These are phyloP conservation scores for Drosophila ambigua DNA, from an alignment of 1,140 invertebrate species.

Conservation along the genomic window DNA sequence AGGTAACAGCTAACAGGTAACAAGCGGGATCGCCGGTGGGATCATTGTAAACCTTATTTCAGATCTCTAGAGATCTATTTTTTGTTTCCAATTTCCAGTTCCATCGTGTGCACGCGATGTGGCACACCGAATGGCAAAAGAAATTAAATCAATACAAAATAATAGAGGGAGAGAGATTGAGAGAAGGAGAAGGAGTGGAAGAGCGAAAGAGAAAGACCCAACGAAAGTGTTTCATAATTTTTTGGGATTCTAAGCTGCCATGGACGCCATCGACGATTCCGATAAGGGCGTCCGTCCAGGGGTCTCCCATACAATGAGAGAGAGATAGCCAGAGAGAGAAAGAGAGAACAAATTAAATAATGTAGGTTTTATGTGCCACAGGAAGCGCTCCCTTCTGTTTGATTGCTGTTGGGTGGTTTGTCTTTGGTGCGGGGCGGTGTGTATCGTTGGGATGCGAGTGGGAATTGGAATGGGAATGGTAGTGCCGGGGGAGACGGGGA, in stretches of 20 bases:
- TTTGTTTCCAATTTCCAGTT: too few relatives aligned
- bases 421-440: too few relatives aligned
- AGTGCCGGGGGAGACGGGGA: constrained; percentile 14
- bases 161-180: neutral
- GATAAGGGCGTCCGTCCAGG: constrained; percentile 43
- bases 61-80: too few relatives aligned
- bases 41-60: too few relatives aligned
- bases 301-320: neutral
- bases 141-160: neutral
- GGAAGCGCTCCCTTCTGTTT: constrained; percentile 63
- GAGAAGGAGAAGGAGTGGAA: neutral
- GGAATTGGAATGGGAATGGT: too few relatives aligned
- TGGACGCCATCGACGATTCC: constrained; percentile 53
- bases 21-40: too few relatives aligned
- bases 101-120: too few relatives aligned
- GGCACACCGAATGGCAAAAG: too few relatives aligned
- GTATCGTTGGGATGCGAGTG: constrained; percentile 28
- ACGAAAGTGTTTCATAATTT: constrained; percentile 79
- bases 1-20: too few relatives aligned
- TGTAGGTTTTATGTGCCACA: constrained; percentile 80
- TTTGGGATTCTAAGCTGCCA: constrained; percentile 50
- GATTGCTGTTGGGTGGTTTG: constrained; percentile 1
- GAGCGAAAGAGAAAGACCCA: neutral
- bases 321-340: neutral
- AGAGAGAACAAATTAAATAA: constrained; percentile 73